phyloP scores from a whole-genome alignment of 2,797 vertebrate genomes.

The Pipistrellus nathusii region DNA sequence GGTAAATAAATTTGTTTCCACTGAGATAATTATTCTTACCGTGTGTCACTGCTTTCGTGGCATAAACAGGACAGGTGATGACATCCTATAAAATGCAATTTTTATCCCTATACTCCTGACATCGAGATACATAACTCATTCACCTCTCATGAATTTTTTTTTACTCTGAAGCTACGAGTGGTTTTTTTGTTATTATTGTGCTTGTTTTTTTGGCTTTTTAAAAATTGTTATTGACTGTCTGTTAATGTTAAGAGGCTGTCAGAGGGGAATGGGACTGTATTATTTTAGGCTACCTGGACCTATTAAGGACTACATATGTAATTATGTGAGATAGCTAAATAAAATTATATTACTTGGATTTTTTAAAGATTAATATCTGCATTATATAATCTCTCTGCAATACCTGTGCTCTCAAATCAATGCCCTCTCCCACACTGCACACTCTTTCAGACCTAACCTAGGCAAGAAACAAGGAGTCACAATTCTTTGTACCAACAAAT shows the following conservation, averaged over 20 bases:
- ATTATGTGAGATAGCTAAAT: slow-evolving; percentile 48
- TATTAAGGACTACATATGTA: slow-evolving; percentile 59
- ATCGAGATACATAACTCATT: slow-evolving; percentile 79
- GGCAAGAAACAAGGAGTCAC: slow-evolving; percentile 76
- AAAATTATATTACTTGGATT: slow-evolving; percentile 71
- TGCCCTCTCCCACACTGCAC: slow-evolving; percentile 71
- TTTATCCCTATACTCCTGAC: slow-evolving; percentile 83
- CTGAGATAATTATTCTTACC: slow-evolving; percentile 85
- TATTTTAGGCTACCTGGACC: slow-evolving; percentile 75
- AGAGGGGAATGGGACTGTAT: slow-evolving; percentile 66
- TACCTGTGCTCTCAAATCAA: slow-evolving; percentile 62
- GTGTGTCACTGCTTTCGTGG: slow-evolving; percentile 78
- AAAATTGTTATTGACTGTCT: slow-evolving; percentile 67
- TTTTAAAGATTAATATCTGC: slow-evolving; percentile 75
- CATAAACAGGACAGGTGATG: slow-evolving; percentile 84
- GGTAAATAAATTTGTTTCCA: slow-evolving; percentile 86
- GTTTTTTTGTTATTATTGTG: slow-evolving; percentile 38
- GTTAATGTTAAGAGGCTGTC: slow-evolving; percentile 72
- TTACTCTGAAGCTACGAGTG: slow-evolving; percentile 77
- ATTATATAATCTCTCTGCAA: slow-evolving; percentile 58
- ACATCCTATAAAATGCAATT: slow-evolving; percentile 84
- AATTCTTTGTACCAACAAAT: slow-evolving; percentile 86
- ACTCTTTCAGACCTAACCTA: slow-evolving; percentile 72
- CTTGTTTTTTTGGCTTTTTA: slow-evolving; percentile 55
- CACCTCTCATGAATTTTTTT: slow-evolving; percentile 69